Evolutionary conservation across 1,140 invertebrate species (phyloP).

Genomic region (Palaemon carinicauda): DNA sequence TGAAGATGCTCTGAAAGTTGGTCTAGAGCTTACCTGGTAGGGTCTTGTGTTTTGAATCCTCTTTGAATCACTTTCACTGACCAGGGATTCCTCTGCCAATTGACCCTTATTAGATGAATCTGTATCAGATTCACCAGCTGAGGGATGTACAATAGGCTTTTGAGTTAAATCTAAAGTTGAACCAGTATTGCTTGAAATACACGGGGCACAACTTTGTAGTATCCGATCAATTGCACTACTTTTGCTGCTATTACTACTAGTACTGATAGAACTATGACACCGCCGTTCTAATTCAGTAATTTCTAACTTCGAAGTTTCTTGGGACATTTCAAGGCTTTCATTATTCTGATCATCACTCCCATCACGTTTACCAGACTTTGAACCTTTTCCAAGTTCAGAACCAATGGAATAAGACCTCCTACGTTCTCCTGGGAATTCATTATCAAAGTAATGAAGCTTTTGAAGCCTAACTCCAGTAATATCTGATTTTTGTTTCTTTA

Average conservation of each 20-base stretch:
- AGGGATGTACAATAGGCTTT: background rate
- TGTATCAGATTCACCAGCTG: background rate
- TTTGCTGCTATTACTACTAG: conserved; percentile 25
- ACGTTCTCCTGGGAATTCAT: conserved; percentile 32
- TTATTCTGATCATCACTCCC: background rate
- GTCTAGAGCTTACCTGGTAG: background rate
- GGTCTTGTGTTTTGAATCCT: background rate
- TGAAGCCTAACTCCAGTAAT: conserved; percentile 44
- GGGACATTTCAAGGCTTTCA: background rate
- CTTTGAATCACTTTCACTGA: too few species aligned
- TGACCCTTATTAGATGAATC: background rate
- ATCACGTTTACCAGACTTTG: background rate
- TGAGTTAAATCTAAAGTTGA: conserved; percentile 22
- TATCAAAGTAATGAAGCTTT: conserved; percentile 48
- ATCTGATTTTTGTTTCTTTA: conserved; percentile 47
- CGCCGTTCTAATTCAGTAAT: conserved; percentile 14
- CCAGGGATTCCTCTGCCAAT: too few species aligned
- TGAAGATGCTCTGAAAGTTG: background rate
- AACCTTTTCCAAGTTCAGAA: background rate
- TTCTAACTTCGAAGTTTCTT: background rate
- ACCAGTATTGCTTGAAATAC: conserved; percentile 33
- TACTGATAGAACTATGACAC: conserved; percentile 35
- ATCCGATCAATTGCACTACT: conserved; percentile 40
- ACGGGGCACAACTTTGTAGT: conserved; percentile 42
- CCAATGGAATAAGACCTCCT: conserved; percentile 37